Evolutionary conservation across 1,140 invertebrate species (phyloP).

Genomic region (Drosophila quadrilineata): DNA sequence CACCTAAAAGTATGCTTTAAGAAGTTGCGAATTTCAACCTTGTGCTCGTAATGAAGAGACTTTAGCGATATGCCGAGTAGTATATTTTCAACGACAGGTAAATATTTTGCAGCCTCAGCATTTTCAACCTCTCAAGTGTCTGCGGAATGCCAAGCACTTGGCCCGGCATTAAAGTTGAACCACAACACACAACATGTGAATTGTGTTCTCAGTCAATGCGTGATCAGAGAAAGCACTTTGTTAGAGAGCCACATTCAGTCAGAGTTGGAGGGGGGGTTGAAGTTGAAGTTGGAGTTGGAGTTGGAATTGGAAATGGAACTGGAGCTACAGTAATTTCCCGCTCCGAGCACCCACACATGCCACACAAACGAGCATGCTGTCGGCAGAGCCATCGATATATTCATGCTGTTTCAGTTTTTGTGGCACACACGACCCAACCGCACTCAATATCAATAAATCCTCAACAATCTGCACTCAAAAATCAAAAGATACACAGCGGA

Average conservation of each 20-base stretch:
- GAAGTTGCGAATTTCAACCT: slow-evolving; percentile 51
- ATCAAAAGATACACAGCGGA: slow-evolving; percentile 66
- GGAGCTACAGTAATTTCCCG: too few species aligned
- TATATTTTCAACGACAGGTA: background rate
- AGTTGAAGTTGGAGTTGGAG: too few species aligned
- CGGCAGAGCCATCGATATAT: background rate
- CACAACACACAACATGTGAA: background rate
- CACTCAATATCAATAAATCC: slow-evolving; percentile 75
- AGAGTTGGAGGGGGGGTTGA: too few species aligned
- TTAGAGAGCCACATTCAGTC: background rate
- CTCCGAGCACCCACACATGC: too few species aligned
- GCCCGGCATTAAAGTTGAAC: background rate
- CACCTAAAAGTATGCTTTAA: slow-evolving; percentile 71
- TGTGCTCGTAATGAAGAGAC: slow-evolving; percentile 33
- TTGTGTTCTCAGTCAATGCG: background rate
- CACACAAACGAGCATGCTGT: too few species aligned
- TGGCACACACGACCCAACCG: slow-evolving; percentile 11
- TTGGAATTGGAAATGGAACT: too few species aligned
- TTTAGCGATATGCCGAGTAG: background rate
- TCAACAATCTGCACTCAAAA: slow-evolving; percentile 74
- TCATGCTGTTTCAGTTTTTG: background rate
- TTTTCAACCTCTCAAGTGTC: slow-evolving; percentile 3
- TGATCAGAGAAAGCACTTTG: slow-evolving; percentile 19
- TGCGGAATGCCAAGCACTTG: slow-evolving; percentile 1
- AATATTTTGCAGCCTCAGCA: slow-evolving; percentile 18